phyloP scores from a whole-genome alignment of 1,140 invertebrate genomes.

The Elymnias hypermnestra region DNA sequence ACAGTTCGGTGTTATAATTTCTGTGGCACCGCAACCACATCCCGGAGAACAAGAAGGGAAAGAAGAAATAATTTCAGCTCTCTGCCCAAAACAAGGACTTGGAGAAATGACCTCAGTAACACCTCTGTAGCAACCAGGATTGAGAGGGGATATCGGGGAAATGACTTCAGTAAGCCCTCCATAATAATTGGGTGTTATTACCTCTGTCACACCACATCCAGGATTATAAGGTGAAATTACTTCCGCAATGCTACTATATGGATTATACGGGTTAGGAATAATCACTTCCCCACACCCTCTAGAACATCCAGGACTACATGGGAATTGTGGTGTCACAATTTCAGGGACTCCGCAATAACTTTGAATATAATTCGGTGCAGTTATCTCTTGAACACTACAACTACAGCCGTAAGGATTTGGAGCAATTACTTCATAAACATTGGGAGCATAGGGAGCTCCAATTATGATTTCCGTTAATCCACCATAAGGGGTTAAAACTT shows the following conservation, averaged over 20 bases:
- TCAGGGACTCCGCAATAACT: background rate
- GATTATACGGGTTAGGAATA: constrained; percentile 3
- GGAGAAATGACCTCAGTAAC: background rate
- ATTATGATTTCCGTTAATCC: too few species aligned
- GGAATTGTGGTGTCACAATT: constrained; percentile 9
- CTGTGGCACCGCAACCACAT: background rate
- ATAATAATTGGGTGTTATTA: background rate
- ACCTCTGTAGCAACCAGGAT: background rate
- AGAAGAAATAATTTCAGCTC: constrained; percentile 14
- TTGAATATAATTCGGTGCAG: too few species aligned
- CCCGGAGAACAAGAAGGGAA: background rate
- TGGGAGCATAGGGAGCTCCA: too few species aligned
- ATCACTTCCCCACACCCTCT: constrained; percentile 13
- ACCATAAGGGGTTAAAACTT: too few species aligned
- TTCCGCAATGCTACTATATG: too few species aligned
- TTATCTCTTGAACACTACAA: too few species aligned
- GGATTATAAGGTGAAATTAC: too few species aligned
- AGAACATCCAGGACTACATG: constrained; percentile 4
- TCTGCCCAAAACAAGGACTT: background rate
- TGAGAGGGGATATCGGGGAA: too few species aligned
- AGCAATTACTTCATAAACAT: too few species aligned
- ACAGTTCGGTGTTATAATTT: constrained; percentile 11
- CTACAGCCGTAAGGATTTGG: too few species aligned
- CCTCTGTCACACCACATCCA: constrained; percentile 3
- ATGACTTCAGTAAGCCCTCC: background rate